Conservation (phyloP, 1,140 invertebrate genomes). For the Macrobrachium rosenbergii region DNA sequence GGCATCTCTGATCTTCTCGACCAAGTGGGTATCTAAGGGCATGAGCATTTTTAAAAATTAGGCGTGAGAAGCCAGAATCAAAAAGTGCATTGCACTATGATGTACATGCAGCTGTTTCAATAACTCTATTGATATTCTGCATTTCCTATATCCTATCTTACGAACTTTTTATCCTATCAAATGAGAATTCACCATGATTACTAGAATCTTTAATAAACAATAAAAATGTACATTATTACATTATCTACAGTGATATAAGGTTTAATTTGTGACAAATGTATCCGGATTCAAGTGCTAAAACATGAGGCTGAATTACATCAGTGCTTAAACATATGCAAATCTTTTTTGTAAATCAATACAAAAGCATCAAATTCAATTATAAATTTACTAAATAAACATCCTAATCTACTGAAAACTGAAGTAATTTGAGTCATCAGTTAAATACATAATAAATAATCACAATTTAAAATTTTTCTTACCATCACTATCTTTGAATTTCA, state of each 20-base stretch:
- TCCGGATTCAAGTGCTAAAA: too few species aligned
- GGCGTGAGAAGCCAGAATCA: too few species aligned
- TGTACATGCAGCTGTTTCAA: not conserved
- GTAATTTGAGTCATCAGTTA: too few species aligned
- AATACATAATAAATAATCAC: not conserved
- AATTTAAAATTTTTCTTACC: constrained; percentile 71
- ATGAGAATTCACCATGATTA: too few species aligned
- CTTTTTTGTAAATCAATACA: not conserved
- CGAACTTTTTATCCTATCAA: not conserved
- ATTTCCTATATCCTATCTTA: not conserved
- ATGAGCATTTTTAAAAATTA: not conserved
- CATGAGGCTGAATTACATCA: too few species aligned
- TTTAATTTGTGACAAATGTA: too few species aligned
- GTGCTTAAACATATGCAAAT: too few species aligned
- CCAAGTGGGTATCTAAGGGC: constrained; percentile 75
- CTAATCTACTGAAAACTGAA: too few species aligned
- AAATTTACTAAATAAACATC: not conserved
- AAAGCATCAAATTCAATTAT: not conserved
- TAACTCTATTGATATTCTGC: not conserved
- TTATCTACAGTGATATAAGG: too few species aligned
- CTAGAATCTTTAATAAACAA: too few species aligned
- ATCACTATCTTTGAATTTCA: constrained; percentile 91
- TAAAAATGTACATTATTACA: too few species aligned
- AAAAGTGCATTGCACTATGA: not conserved
- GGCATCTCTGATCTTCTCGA: constrained; percentile 94